Conservation (phyloP, 1,140 invertebrate species). For the Hyles euphorbiae region DNA sequence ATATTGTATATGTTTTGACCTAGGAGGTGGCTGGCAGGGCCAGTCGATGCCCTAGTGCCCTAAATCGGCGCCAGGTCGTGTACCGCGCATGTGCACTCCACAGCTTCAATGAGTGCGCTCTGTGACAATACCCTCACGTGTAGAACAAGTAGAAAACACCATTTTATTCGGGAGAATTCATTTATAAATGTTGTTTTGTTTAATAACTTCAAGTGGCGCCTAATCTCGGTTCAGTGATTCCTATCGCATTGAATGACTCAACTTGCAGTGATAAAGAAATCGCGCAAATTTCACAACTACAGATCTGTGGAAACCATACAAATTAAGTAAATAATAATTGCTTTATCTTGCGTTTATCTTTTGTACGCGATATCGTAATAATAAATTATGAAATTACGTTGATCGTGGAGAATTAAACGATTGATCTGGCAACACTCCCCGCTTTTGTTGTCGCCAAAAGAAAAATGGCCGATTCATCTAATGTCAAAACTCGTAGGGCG, state of each 20-base stretch:
- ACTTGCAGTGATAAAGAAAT: no score
- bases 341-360: no score
- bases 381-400: background rate
- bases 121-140: conserved; percentile 14
- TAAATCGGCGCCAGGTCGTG: conserved; percentile 29
- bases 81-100: conserved; percentile 49
- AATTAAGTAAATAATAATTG: no score
- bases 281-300: no score
- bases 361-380: background rate
- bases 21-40: conserved; percentile 39
- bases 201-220: no score
- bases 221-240: no score
- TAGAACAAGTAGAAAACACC: background rate
- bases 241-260: no score
- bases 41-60: conserved; percentile 64
- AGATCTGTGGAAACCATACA: no score
- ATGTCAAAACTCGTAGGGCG: conserved; percentile 60
- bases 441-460: conserved; percentile 49
- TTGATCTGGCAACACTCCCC: conserved; percentile 43
- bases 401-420: conserved; percentile 8
- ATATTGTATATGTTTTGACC: conserved; percentile 42
- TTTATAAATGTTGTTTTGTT: no score
- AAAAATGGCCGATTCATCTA: conserved; percentile 65
- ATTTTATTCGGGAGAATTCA: no score
- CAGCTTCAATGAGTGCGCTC: conserved; percentile 41